Conservation (phyloP, 1,140 invertebrate species). For the Danaus melanippus region DNA sequence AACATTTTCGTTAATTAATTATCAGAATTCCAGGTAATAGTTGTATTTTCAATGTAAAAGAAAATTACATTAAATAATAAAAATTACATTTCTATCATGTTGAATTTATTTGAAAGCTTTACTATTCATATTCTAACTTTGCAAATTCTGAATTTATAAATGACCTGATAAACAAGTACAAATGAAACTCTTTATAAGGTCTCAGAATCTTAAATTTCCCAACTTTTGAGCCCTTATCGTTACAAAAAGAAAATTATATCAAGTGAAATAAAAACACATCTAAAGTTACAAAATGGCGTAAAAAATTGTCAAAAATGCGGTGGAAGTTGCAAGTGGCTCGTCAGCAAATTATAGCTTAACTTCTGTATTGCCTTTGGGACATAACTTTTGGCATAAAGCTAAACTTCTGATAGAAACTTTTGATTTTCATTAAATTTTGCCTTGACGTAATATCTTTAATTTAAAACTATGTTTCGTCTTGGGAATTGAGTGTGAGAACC, state of each 20-base stretch:
- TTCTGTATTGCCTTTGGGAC: constrained; percentile 43
- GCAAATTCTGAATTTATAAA: too few species aligned
- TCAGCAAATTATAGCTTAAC: constrained; percentile 60
- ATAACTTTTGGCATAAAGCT: constrained; percentile 40
- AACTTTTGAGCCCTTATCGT: background rate
- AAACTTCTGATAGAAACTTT: constrained; percentile 55
- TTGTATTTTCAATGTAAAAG: too few species aligned
- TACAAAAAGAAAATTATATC: constrained; percentile 1
- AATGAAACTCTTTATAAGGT: too few species aligned
- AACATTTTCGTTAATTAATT: too few species aligned
- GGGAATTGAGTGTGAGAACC: background rate
- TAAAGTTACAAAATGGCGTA: constrained; percentile 6
- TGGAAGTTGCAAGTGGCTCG: constrained; percentile 47
- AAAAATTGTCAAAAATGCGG: constrained; percentile 37
- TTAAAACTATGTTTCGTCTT: constrained; percentile 14
- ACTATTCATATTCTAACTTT: too few species aligned
- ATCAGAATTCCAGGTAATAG: too few species aligned
- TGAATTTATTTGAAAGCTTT: too few species aligned
- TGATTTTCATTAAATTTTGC: constrained; percentile 59
- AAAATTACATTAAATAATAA: too few species aligned
- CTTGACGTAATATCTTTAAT: constrained; percentile 17
- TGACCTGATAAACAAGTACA: too few species aligned
- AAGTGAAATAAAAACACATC: constrained; percentile 2
- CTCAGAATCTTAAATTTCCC: too few species aligned
- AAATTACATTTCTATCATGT: too few species aligned